phyloP scores from a whole-genome alignment of 2,113 vertebrate species.

The Cervus canadensis region DNA sequence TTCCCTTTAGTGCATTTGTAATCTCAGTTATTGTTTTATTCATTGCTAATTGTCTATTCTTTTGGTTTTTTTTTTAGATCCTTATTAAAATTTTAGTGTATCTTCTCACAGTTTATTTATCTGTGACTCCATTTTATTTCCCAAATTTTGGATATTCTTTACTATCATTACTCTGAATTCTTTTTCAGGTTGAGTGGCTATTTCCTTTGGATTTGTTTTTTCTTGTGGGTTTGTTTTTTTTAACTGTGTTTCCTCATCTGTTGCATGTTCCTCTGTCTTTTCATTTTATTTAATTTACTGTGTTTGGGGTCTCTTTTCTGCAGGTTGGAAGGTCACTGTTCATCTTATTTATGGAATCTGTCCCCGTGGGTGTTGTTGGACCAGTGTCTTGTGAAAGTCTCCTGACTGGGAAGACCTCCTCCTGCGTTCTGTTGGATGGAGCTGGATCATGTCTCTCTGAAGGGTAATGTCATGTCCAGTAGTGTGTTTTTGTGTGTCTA shows the following conservation, averaged over 20 bases:
- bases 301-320: neutral
- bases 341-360: neutral
- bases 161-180: neutral
- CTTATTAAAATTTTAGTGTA: neutral
- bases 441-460: neutral
- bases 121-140: neutral
- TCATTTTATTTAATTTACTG: neutral
- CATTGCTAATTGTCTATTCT: neutral
- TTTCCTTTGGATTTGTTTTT: neutral
- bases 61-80: neutral
- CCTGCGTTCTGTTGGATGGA: neutral
- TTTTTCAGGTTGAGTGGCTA: neutral
- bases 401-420: fast-evolving
- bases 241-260: neutral
- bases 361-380: fast-evolving
- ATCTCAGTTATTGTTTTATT: neutral
- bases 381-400: neutral
- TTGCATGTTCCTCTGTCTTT: neutral
- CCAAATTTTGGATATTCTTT: neutral
- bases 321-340: neutral
- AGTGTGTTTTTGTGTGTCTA: neutral
- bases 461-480: neutral
- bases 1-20: neutral
- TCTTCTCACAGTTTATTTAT: neutral
- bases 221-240: neutral